Percentiles rank a stretch among this genome's conserved stretches.
Evolutionary conservation across 2,797 vertebrate genomes (phyloP).

Genomic region (Siniperca scherzeri): DNA sequence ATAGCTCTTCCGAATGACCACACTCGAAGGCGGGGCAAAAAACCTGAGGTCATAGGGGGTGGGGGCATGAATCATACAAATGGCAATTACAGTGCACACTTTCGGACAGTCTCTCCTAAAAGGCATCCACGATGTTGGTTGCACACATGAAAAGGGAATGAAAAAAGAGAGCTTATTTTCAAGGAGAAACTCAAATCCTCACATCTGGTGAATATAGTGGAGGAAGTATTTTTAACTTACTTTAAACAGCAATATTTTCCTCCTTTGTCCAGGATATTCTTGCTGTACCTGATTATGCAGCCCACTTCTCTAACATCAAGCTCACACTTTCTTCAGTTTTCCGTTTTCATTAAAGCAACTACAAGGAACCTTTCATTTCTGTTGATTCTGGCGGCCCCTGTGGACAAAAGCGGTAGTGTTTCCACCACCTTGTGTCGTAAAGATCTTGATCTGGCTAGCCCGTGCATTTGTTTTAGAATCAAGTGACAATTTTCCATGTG

Average conservation of each 20-base stretch:
- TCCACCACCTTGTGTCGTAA: no score
- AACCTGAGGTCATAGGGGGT: background rate
- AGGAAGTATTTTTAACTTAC: no score
- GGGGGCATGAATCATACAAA: background rate
- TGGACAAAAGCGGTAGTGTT: no score
- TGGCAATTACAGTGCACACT: background rate
- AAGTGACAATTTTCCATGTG: background rate
- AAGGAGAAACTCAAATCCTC: background rate
- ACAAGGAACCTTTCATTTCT: no score
- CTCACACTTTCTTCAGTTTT: constrained; percentile 1
- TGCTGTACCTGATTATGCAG: background rate
- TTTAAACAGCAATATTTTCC: background rate
- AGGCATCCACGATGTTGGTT: constrained; percentile 1
- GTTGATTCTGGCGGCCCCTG: no score
- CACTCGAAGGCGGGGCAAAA: background rate
- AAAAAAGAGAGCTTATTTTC: background rate
- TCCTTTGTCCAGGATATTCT: background rate
- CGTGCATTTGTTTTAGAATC: no score
- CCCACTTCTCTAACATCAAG: background rate
- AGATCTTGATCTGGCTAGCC: no score
- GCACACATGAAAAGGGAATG: background rate
- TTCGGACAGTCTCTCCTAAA: background rate
- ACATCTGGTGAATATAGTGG: background rate
- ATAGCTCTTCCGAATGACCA: constrained; percentile 1
- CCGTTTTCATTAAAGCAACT: background rate